phyloP scores from a whole-genome alignment of 2,113 vertebrate species.

The Otis tarda region DNA sequence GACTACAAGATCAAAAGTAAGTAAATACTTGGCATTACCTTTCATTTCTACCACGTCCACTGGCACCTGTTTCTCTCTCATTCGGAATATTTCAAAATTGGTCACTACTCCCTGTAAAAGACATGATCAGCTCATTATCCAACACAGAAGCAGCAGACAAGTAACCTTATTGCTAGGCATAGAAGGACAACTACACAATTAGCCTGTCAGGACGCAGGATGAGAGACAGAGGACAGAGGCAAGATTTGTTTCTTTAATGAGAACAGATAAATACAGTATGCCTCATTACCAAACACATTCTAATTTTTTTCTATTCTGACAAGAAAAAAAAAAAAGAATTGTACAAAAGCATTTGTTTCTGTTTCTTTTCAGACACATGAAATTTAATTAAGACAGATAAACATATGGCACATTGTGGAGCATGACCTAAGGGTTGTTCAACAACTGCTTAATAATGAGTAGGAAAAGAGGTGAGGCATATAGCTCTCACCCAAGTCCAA shows the following conservation, averaged over 20 bases:
- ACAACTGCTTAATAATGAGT: not conserved
- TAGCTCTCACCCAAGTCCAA: not conserved
- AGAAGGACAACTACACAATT: not conserved
- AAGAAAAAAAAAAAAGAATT: not conserved
- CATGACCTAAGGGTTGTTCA: not conserved
- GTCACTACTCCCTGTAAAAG: constrained; percentile 91
- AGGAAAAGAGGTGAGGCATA: not conserved
- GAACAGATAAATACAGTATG: not conserved
- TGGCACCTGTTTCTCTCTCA: constrained; percentile 98
- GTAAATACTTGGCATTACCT: constrained; percentile 73
- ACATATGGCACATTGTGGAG: not conserved
- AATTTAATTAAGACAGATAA: not conserved
- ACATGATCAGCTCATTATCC: not conserved
- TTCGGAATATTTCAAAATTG: constrained; percentile 99
- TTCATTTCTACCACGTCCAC: constrained; percentile 99
- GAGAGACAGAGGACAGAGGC: not conserved
- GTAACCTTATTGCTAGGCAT: not conserved
- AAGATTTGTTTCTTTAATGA: not conserved
- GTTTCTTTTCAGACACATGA: not conserved
- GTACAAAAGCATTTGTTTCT: not conserved
- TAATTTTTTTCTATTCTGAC: not conserved
- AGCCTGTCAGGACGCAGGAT: not conserved
- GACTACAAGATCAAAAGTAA: not conserved
- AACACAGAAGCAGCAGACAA: not conserved
- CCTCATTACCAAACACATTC: not conserved